phyloP scores from a whole-genome alignment of 2,113 vertebrate genomes.

The Psilopogon haemacephalus region DNA sequence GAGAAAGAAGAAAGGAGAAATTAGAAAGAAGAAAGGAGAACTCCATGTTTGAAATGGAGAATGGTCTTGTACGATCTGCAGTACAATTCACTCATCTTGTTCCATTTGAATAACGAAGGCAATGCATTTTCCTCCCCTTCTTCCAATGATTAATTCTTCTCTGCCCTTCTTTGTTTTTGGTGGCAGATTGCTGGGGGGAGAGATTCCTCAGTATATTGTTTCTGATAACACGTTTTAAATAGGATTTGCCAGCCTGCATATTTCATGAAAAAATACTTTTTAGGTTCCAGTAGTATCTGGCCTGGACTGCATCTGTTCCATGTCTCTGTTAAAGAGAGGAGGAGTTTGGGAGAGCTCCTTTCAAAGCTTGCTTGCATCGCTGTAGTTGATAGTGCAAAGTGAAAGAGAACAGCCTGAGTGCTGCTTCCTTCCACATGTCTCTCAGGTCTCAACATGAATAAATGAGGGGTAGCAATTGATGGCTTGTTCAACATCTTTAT shows the following conservation, averaged over 20 bases:
- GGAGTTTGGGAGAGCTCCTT: neutral
- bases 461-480: no score
- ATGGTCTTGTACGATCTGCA: neutral
- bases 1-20: no score
- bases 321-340: neutral
- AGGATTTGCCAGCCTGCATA: neutral
- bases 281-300: neutral
- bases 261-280: conserved; percentile 5
- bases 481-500: no score
- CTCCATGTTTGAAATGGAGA: neutral
- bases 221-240: conserved; percentile 9
- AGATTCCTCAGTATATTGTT: neutral
- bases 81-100: neutral
- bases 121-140: conserved; percentile 19
- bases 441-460: no score
- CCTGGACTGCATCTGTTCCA: neutral
- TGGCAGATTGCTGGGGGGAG: conserved; percentile 6
- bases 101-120: conserved; percentile 37
- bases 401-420: neutral
- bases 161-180: neutral
- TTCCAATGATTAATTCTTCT: conserved; percentile 35
- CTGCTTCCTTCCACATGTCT: neutral
- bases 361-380: neutral
- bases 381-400: neutral
- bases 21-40: neutral